Evolutionary conservation across 2,797 vertebrate species (phyloP).

Genomic region (Esox lucius): DNA sequence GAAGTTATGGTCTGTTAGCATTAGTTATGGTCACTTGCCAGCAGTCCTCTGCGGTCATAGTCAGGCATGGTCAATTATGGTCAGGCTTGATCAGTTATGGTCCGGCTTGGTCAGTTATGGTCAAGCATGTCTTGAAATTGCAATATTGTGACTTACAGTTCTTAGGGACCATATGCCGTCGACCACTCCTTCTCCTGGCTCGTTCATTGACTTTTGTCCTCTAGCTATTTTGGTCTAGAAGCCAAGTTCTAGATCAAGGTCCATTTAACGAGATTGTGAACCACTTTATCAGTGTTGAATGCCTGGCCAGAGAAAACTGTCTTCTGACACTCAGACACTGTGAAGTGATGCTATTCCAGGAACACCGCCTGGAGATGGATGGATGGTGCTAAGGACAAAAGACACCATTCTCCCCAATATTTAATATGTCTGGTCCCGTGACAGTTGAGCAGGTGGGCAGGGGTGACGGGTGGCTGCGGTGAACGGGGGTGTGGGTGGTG

Average conservation of each 20-base stretch:
- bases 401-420: slow-evolving; percentile 6
- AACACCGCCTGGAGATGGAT: slow-evolving; percentile 7
- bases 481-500: slow-evolving; percentile 3
- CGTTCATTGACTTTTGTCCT: not conserved
- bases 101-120: no score
- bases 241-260: slow-evolving; percentile 18
- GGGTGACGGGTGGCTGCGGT: slow-evolving; percentile 37
- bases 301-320: not conserved
- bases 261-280: not conserved
- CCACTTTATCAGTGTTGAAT: slow-evolving; percentile 27
- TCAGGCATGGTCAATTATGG: no score
- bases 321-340: slow-evolving; percentile 23
- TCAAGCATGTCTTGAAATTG: no score
- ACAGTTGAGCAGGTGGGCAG: not conserved
- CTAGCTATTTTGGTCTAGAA: slow-evolving; percentile 8
- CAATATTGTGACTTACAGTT: no score
- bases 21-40: no score
- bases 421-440: slow-evolving; percentile 11
- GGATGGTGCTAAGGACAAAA: slow-evolving; percentile 28
- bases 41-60: no score
- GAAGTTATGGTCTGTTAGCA: no score
- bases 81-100: no score
- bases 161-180: not conserved
- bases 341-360: slow-evolving; percentile 49
- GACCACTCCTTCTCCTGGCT: not conserved